Evolutionary conservation across 2,888 invertebrate genomes (phyloP), one percentile per base, ranked within the genome.

Genomic region (Epsilonema sp.): DNA sequence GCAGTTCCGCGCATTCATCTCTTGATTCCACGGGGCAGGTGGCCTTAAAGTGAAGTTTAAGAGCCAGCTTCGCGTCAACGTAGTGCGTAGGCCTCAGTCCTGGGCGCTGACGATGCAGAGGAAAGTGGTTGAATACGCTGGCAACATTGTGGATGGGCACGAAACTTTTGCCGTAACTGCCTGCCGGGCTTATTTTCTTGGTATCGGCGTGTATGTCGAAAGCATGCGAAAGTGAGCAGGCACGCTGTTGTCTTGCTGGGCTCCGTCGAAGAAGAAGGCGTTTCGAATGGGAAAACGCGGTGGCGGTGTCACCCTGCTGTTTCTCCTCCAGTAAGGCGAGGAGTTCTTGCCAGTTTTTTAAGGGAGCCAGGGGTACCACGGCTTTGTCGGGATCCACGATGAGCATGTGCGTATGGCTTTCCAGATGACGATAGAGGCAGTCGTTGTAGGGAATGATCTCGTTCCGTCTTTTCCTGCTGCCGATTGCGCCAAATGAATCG

Each of bases 391-490:
- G 80, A 66, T 90, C 90, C 45, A 89, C 72, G 49, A 90, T 71
- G n/a, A 82, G 83, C 16, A 60, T 57, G 49, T 57, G 64, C 53
- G 82, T 77, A 67, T 85, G 86, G 54, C 78, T 74, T 66, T 86
- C 82, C 72, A 86, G 76, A 64, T 86, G 82, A 65, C 83, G 79
- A 70, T 89, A 89, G 46, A 90, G 74, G 63, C 90, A 90, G 67
- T 90, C 90, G 67, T 90, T 90, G 73, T 90, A 90, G 13, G 89
- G 87, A 57, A 90, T 83, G 50, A 90, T 74, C 69, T 90, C 90
- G 70, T 87, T 86, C 66, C 87, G 83, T 16, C 89, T 74, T 36
- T 68, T 90, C 90, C 69, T 87, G 82, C 60, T 84, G 86, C 26
- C 83, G 79, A 68, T 86, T 87, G 65, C 82, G 82, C 48, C 80